Evolutionary conservation across 1,140 invertebrate genomes (phyloP), one percentile per base, ranked within the genome.

Genomic region (Ectropis grisescens): DNA sequence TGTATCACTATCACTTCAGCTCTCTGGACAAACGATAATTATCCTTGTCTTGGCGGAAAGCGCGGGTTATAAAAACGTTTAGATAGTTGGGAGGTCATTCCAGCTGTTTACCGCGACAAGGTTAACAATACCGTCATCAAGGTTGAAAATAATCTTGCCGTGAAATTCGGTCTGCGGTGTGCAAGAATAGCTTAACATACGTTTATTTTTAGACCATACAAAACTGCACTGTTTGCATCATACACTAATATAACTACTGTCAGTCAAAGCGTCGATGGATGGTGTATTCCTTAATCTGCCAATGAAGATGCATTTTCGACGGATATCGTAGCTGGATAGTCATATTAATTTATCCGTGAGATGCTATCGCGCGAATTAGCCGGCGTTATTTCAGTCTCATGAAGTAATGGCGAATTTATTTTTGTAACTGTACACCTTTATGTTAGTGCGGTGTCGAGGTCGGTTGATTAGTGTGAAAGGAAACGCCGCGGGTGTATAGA

Each of bases 111-210:
- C 57, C 42, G 41, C 45, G 40, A 61, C 72, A 75, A 80, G 72
- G 75, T 72, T 69, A 64, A 61, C 59, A 62, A 58, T 61, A 60
- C 35, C 68, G 75, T 80, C 75, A 75, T 74, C 66, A 75, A 67
- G 68, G 66, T 65, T 64, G 38, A 47, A 59, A 65, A 71, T 72
- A 71, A 68, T 61, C 55, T 49, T 33, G 37, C 40, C 53, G 31
- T 44, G 43, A 44, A 55, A 47, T 65, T 43, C 49, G 55, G 44
- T 56, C 48, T 40, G 13, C 48, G 30, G 38, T 33, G 23, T 43
- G 54, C 57, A 51, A 33, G 49, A 66, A 66, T 65, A 66, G 37
- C 45, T 54, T 51, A n/a, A n/a, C n/a, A 15, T 19, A 8, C 16
- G 7, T 28, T 25, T 28, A 19, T 15, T 31, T 31, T 28, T 2